Conservation (phyloP, 1,140 invertebrate genomes). For the Catajapyx aquilonaris region DNA sequence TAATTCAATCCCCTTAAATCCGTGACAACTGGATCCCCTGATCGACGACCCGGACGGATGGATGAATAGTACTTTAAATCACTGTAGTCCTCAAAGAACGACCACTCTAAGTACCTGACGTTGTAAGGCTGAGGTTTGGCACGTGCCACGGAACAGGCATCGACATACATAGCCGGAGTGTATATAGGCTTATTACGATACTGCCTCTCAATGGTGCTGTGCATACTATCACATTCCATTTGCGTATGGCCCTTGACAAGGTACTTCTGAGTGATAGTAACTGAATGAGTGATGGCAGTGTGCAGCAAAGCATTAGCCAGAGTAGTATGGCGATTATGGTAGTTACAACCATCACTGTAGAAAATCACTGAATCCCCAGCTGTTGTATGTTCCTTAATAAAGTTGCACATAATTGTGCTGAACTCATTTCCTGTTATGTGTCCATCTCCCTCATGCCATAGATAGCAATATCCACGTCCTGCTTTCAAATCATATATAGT, state of each 20-base stretch:
- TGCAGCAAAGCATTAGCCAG: neutral
- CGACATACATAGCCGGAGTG: neutral
- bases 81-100: neutral
- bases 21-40: neutral
- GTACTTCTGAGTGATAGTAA: neutral
- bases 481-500: neutral
- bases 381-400: neutral
- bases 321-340: neutral
- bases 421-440: neutral
- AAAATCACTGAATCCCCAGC: neutral
- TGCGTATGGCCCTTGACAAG: neutral
- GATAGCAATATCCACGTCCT: neutral
- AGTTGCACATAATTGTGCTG: neutral
- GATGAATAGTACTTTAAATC: neutral
- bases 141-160: neutral
- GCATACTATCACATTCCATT: neutral
- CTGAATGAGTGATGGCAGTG: neutral
- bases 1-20: constrained; percentile 2
- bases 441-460: neutral
- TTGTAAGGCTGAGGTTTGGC: neutral
- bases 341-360: neutral
- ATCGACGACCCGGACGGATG: neutral
- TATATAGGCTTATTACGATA: neutral
- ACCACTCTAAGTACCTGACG: neutral
- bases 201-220: neutral